Base-by-base conservation (phyloP, 1,140 invertebrate species). In the Drosophila melanica region DNA sequence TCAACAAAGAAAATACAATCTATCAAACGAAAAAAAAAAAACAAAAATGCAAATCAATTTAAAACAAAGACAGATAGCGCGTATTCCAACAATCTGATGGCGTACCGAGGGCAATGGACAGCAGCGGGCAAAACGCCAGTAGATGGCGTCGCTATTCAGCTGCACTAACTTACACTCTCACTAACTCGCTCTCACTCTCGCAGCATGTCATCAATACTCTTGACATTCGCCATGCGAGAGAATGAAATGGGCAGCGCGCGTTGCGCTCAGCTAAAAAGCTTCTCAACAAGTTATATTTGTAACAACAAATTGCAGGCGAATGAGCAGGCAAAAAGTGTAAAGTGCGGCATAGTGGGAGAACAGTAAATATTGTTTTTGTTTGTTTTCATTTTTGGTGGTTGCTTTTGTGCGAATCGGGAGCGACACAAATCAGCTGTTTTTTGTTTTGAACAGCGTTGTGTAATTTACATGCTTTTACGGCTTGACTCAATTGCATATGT, bases 401-500 rank as follows among this genome's bases (percentile, higher is more conserved):
- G 71, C 33, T 54, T 55, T 66, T 42, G 39, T 39, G 12, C 30
- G 20, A 62, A 54, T 37, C 42, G 55, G 39, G 54, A 55, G 55
- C 63, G 63, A 16, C 47, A 48, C 39, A 64, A 79, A 60, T 82
- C 82, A 87, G 82, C 82, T 87, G 82, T 87, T 87, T 87, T 87
- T 79, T 87, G 82, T 87, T 87, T 82, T 79, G 71, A 74, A 67
- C 44, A 54, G 41, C 50, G 59, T 87, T 87, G 72, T 82, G 76
- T 82, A 76, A 87, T 77, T 77, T 63, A 14, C 63, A 54, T 59
- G 45, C 27, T 33, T 44, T 20, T 44, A 73, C 30, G 44, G 33
- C 55, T 69, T 14, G 12, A 50, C 51, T 54, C 45, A 50, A 45
- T 16, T 11, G 8, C 18, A 20, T 14, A 23, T 27, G 39, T 35